Base-by-base conservation (phyloP, 1,140 invertebrate species). In the Neuroterus valhalla region DNA sequence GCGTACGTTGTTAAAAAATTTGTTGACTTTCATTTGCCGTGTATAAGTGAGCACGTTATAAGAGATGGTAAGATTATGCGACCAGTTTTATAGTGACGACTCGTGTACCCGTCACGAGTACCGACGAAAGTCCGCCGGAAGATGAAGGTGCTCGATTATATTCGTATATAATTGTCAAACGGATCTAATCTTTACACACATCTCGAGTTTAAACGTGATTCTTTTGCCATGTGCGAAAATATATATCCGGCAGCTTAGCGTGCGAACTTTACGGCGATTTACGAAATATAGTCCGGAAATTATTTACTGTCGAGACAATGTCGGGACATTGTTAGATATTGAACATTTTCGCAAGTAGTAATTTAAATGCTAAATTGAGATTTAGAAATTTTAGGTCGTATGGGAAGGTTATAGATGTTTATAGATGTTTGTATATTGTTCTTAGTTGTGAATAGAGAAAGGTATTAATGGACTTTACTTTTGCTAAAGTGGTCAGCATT, bases 21-120 rank as follows among this genome's bases (percentile, higher is more conserved):
- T 43, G 72, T 69, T 70, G 70, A 72, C 52, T 68, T 21, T 75
- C 75, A 52, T 66, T 46, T 43, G 44, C 44, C 55, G 44, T 66
- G 66, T 72, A 66, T 72, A 78, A 75, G 74, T 71, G 72, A 67
- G 76, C 72, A 71, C 76, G 71, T 43, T 72, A 67, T 66, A 75
- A 68, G 66, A 81, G 76, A 81, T 81, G 75, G 76, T 72, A 72
- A 74, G 74, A 81, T 81, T 81, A 81, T 81, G 76, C 74, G 76
- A 75, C 76, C 79, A 81, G 76, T 77, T 78, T 78, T 81, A 78
- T 75, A 81, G 71, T 72, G 55, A 67, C 70, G 68, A 78, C 72
- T 71, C 76, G 77, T 81, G 74, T 81, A 76, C 31, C 74, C 76
- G 74, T 78, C 75, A 78, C 74, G 69, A 73, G 46, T 44, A 45